Evolutionary conservation across 2,113 vertebrate genomes (phyloP).

Genomic region (Platanista minor): DNA sequence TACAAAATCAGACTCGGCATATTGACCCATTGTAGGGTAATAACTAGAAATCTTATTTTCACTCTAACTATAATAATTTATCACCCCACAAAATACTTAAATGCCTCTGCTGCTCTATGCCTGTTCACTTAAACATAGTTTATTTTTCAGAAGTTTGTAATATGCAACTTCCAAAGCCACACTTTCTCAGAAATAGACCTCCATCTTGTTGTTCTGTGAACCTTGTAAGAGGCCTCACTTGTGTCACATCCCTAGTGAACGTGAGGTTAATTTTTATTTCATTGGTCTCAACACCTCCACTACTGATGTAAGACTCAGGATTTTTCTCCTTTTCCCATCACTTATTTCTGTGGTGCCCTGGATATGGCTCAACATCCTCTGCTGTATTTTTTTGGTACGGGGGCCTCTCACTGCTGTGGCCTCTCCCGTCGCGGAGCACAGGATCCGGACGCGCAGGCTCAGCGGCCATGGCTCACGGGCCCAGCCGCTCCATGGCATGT

Average conservation of each 20-base stretch:
- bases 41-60: not conserved
- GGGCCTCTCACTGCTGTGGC: no score
- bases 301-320: fast-evolving
- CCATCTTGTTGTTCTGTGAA: not conserved
- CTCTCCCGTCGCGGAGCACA: no score
- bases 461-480: no score
- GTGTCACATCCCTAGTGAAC: not conserved
- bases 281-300: not conserved
- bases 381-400: no score
- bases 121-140: not conserved
- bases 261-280: not conserved
- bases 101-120: not conserved
- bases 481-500: no score
- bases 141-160: not conserved
- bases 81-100: not conserved
- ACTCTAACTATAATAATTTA: not conserved
- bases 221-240: not conserved
- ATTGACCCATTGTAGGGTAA: not conserved
- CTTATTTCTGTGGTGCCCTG: not conserved
- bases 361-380: not conserved
- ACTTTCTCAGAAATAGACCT: not conserved
- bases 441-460: no score
- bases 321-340: not conserved
- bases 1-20: not conserved
- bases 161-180: not conserved